Evolutionary conservation across 2,113 vertebrate genomes (phyloP).

Genomic region (Junco hyemalis): DNA sequence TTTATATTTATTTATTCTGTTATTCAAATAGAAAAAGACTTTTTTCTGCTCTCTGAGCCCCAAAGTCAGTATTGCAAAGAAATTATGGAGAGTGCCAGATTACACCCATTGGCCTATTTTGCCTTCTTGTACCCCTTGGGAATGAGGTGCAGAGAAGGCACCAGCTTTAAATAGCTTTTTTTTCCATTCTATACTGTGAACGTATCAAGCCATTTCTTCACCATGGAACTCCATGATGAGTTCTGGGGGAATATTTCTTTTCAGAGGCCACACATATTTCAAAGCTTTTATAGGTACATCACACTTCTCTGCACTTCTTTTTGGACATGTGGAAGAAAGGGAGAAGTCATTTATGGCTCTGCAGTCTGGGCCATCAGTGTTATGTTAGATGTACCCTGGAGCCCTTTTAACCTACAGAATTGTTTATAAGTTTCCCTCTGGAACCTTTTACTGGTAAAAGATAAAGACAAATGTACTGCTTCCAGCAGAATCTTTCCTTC

Average conservation of each 20-base stretch:
- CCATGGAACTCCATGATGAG: accelerated
- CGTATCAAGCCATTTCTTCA: background rate
- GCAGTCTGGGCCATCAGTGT: background rate
- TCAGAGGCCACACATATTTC: background rate
- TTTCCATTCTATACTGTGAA: background rate
- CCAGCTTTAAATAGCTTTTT: background rate
- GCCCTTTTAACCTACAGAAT: background rate
- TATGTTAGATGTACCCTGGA: background rate
- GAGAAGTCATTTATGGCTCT: background rate
- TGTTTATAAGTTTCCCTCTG: background rate
- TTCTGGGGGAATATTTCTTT: background rate
- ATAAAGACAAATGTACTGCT: background rate
- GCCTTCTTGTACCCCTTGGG: background rate
- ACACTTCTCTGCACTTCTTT: background rate
- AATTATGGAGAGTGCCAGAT: background rate
- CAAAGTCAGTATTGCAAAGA: background rate
- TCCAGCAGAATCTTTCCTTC: background rate
- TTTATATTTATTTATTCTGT: no score
- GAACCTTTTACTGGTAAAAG: background rate
- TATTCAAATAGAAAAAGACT: background rate
- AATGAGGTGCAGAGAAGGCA: background rate
- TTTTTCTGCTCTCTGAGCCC: background rate
- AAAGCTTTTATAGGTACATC: background rate
- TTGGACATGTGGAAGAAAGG: background rate
- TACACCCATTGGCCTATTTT: background rate